Conservation (phyloP, 2,113 vertebrate genomes). For the Tringa solitaria region DNA sequence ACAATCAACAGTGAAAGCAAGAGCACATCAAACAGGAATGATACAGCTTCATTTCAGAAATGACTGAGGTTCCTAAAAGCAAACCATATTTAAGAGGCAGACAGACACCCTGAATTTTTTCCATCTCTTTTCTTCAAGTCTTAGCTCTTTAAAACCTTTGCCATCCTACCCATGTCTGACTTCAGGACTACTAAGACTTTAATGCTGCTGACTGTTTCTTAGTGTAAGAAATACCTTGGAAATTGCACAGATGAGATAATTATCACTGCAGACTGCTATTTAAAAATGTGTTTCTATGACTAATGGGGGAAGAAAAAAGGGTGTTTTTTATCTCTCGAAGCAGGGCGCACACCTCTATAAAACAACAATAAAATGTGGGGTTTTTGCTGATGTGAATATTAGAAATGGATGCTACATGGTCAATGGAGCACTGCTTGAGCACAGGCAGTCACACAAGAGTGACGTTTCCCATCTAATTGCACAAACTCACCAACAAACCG, state of each 20-base stretch:
- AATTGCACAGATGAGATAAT: neutral
- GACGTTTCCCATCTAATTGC: slow-evolving; percentile 31
- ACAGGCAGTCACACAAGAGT: neutral
- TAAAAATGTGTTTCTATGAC: neutral
- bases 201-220: neutral
- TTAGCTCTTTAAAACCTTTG: neutral
- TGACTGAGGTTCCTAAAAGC: neutral
- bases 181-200: neutral
- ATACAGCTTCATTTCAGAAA: neutral
- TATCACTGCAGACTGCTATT: neutral
- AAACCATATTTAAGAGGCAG: neutral
- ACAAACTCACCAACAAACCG: slow-evolving; percentile 51
- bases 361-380: neutral
- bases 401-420: neutral
- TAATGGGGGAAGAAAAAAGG: neutral
- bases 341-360: neutral
- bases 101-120: neutral
- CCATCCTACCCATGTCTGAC: neutral
- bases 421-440: neutral
- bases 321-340: neutral
- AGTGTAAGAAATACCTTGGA: neutral
- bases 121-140: neutral
- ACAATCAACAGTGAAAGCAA: neutral
- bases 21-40: neutral
- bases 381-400: neutral